phyloP scores from a whole-genome alignment of 1,140 invertebrate species.

The Polypedilum pembai region DNA sequence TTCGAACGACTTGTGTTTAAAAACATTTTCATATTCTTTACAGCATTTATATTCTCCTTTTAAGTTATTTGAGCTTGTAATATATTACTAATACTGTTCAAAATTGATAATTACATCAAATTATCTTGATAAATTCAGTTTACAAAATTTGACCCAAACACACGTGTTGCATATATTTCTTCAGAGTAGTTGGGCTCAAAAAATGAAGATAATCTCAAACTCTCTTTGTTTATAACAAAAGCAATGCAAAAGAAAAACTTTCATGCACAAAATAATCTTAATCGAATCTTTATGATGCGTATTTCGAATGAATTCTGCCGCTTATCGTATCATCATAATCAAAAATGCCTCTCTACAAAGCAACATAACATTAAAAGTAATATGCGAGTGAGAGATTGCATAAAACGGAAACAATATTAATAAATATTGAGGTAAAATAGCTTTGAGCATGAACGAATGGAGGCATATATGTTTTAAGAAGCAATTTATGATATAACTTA shows the following conservation, averaged over 20 bases:
- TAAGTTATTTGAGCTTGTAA: too few relatives aligned
- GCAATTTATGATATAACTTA: background rate
- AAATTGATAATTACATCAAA: too few relatives aligned
- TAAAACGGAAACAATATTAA: background rate
- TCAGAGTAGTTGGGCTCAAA: too few relatives aligned
- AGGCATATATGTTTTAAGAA: background rate
- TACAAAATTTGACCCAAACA: too few relatives aligned
- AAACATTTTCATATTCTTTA: too few relatives aligned
- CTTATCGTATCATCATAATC: background rate
- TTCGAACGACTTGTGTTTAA: too few relatives aligned
- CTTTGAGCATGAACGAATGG: background rate
- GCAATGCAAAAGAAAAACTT: background rate
- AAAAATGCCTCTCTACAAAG: background rate
- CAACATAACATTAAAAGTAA: background rate
- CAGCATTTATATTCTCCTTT: too few relatives aligned
- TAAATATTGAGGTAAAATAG: slow-evolving; percentile 6
- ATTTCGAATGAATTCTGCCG: background rate
- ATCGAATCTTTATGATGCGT: background rate
- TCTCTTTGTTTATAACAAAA: too few relatives aligned
- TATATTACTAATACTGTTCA: too few relatives aligned
- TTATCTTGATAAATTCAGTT: too few relatives aligned
- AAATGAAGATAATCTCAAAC: too few relatives aligned
- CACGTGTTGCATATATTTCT: too few relatives aligned
- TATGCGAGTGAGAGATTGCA: background rate
- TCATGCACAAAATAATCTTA: background rate